Conservation (phyloP, 2,888 invertebrate genomes). For the Ecliptopera silaceata region DNA sequence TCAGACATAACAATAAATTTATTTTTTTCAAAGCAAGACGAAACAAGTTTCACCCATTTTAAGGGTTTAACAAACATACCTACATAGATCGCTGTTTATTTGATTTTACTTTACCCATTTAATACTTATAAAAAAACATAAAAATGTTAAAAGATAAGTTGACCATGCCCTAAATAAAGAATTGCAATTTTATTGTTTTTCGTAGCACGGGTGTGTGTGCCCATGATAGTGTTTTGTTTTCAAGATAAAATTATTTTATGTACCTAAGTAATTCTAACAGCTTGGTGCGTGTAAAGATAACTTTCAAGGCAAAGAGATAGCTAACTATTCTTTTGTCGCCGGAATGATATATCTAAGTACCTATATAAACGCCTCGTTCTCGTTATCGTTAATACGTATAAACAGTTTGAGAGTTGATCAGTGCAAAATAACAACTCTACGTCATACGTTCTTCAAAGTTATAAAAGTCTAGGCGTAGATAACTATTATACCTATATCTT, state of each 20-base stretch:
- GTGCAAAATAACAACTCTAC: too few relatives aligned
- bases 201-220: slow-evolving; percentile 38
- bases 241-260: slow-evolving; percentile 42
- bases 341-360: not conserved
- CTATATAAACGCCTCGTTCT: too few relatives aligned
- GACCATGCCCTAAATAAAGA: slow-evolving; percentile 60
- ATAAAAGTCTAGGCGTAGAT: too few relatives aligned
- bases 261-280: slow-evolving; percentile 33
- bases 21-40: too few relatives aligned
- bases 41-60: too few relatives aligned
- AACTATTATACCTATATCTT: not conserved
- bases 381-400: too few relatives aligned
- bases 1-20: slow-evolving; percentile 1
- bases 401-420: too few relatives aligned
- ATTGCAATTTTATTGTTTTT: slow-evolving; percentile 44
- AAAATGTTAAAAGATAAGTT: slow-evolving; percentile 37
- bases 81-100: not conserved
- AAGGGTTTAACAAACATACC: too few relatives aligned
- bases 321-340: slow-evolving; percentile 18
- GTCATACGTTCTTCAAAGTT: too few relatives aligned
- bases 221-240: slow-evolving; percentile 47
- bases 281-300: slow-evolving; percentile 45
- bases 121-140: too few relatives aligned
- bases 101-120: not conserved
- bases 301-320: slow-evolving; percentile 37